Evolutionary conservation across 2,888 invertebrate species (phyloP).

Genomic region (Drosophila pullipes): DNA sequence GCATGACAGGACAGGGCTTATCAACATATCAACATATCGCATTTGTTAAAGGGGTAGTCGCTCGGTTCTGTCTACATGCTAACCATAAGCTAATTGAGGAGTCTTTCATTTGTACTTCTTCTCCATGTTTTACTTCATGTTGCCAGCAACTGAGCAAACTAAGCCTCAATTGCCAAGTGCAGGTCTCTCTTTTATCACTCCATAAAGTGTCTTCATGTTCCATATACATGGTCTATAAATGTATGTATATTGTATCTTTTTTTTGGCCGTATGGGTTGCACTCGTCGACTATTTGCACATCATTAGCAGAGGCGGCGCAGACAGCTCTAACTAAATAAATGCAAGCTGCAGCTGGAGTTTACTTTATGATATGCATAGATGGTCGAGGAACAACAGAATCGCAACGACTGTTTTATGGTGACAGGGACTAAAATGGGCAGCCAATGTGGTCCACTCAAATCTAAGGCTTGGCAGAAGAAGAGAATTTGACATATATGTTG

Average conservation of each 20-base stretch:
- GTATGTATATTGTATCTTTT: conserved; percentile 4
- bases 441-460: background rate
- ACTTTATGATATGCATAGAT: conserved; percentile 31
- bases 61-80: conserved; percentile 12
- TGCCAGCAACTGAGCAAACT: conserved; percentile 44
- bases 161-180: conserved; percentile 44
- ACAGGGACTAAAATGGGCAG: background rate
- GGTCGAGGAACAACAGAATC: conserved; percentile 1
- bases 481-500: background rate
- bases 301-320: conserved; percentile 57
- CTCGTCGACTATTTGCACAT: conserved; percentile 67
- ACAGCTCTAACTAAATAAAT: conserved; percentile 39
- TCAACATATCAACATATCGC: conserved; percentile 34
- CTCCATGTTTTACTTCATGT: background rate
- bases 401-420: no score
- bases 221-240: background rate
- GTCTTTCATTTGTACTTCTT: conserved; percentile 32
- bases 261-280: conserved; percentile 34
- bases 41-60: conserved; percentile 39
- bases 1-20: conserved; percentile 19
- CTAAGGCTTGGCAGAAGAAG: background rate
- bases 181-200: conserved; percentile 20
- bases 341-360: conserved; percentile 38
- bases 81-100: conserved; percentile 68
- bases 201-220: conserved; percentile 7